phyloP scores from a whole-genome alignment of 1,140 invertebrate species.

The Panagrolaimus sp. region DNA sequence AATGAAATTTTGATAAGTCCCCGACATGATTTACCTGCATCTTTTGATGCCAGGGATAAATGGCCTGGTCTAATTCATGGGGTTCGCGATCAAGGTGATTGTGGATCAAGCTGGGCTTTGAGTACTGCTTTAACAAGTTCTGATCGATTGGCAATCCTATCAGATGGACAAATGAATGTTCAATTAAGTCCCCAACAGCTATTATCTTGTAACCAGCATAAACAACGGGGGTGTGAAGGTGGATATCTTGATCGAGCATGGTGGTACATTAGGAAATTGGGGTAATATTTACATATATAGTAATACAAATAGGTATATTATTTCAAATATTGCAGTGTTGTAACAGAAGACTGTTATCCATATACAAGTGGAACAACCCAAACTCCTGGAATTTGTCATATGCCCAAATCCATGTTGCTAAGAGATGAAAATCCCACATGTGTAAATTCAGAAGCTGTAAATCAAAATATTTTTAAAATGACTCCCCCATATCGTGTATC shows the following conservation, averaged over 20 bases:
- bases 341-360: constrained; percentile 62
- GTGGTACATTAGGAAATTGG: constrained; percentile 75
- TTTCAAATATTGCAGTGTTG: constrained; percentile 42
- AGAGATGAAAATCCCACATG: constrained; percentile 55
- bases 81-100: constrained; percentile 79
- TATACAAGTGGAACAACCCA: constrained; percentile 63
- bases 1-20: constrained; percentile 60
- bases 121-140: constrained; percentile 65
- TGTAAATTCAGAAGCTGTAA: constrained; percentile 53
- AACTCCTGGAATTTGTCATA: constrained; percentile 61
- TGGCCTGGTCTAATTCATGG: constrained; percentile 71
- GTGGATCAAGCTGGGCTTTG: constrained; percentile 84
- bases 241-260: constrained; percentile 83
- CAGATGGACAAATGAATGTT: constrained; percentile 36
- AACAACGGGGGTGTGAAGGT: constrained; percentile 74
- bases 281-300: constrained; percentile 64
- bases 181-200: constrained; percentile 75
- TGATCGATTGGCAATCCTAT: constrained; percentile 43
- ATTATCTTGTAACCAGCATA: constrained; percentile 75
- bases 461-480: constrained; percentile 63
- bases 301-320: no score
- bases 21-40: constrained; percentile 49
- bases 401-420: constrained; percentile 35
- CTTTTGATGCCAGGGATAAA: constrained; percentile 70
- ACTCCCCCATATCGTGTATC: constrained; percentile 76